phyloP scores from a whole-genome alignment of 2,113 vertebrate genomes.

The Esox niger region DNA sequence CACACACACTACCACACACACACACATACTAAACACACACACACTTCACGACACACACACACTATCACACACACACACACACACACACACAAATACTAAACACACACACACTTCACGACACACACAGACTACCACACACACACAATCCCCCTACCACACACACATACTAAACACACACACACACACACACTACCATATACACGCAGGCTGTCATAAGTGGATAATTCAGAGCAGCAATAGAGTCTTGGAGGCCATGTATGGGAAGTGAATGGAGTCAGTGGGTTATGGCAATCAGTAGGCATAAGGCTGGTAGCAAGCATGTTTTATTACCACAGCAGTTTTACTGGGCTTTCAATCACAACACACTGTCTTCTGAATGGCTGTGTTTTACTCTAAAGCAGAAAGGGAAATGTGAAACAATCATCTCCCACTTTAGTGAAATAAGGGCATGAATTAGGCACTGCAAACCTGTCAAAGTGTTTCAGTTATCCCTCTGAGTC shows the following conservation, averaged over 20 bases:
- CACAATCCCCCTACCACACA: too few species aligned
- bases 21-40: slow-evolving; percentile 23
- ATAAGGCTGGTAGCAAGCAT: not conserved
- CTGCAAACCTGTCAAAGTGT: not conserved
- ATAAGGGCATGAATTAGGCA: not conserved
- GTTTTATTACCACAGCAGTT: not conserved
- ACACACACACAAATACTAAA: not conserved
- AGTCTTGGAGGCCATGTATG: slow-evolving; percentile 34
- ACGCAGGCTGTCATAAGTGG: too few species aligned
- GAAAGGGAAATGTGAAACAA: too few species aligned
- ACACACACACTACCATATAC: not conserved
- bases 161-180: not conserved
- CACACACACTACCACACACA: too few species aligned
- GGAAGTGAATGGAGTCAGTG: slow-evolving; percentile 16
- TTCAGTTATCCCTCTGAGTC: not conserved
- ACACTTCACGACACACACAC: not conserved
- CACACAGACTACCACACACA: too few species aligned
- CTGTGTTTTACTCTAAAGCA: not conserved
- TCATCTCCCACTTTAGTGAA: not conserved
- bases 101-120: not conserved
- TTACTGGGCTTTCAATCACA: not conserved
- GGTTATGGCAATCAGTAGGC: slow-evolving; percentile 1
- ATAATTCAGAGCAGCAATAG: slow-evolving; percentile 32
- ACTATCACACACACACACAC: slow-evolving; percentile 6
- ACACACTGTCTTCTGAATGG: not conserved